Conservation (phyloP, 2,113 vertebrate genomes). For the Nestor notabilis region DNA sequence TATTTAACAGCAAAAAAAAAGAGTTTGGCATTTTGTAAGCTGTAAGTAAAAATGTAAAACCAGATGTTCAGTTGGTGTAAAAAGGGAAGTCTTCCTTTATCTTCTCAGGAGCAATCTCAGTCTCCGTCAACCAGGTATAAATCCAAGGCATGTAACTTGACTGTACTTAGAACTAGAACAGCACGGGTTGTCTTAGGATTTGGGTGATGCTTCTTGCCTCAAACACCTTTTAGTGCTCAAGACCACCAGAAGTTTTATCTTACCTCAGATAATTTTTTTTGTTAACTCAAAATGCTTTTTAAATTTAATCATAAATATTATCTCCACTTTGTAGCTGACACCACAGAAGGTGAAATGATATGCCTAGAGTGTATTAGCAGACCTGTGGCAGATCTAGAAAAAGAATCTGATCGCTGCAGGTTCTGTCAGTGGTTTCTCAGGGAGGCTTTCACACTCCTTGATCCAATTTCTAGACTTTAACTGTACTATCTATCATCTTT, state of each 20-base stretch:
- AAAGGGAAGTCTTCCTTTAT: background rate
- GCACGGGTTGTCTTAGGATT: background rate
- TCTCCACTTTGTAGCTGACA: background rate
- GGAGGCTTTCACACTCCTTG: background rate
- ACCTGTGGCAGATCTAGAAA: background rate
- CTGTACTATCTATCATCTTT: fast-evolving
- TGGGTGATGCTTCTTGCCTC: background rate
- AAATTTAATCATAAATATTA: background rate
- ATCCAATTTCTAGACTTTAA: background rate
- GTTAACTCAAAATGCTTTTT: background rate
- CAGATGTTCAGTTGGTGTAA: background rate
- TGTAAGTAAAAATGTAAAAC: background rate
- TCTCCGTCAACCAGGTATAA: background rate
- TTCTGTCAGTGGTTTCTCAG: background rate
- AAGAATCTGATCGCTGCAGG: background rate
- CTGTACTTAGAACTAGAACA: background rate
- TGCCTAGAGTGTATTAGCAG: background rate
- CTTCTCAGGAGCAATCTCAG: background rate
- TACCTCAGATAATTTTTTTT: background rate
- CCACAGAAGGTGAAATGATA: background rate
- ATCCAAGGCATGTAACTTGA: background rate
- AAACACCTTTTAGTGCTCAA: background rate
- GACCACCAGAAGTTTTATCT: background rate
- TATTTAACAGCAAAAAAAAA: background rate
- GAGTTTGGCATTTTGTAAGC: background rate